Conservation (phyloP, 2,797 vertebrate genomes). For the Helicolenus hilgendorfi region DNA sequence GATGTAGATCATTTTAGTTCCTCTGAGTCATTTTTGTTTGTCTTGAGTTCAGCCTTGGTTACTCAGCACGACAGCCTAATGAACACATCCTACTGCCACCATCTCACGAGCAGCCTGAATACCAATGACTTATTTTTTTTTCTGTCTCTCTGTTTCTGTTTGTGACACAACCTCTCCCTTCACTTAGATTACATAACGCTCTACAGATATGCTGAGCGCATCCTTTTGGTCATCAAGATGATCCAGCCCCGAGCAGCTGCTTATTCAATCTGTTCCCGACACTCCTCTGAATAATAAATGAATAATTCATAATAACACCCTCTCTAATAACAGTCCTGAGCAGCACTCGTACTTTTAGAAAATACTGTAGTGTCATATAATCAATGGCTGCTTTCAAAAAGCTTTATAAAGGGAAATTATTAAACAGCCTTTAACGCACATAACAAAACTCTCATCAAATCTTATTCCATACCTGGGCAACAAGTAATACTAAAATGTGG, state of each 20-base stretch:
- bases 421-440: neutral
- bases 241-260: slow-evolving; percentile 9
- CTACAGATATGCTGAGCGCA: slow-evolving; percentile 19
- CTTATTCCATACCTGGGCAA: neutral
- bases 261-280: slow-evolving; percentile 1
- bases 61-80: neutral
- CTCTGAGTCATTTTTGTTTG: neutral
- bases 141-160: slow-evolving; percentile 9
- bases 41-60: slow-evolving; percentile 2
- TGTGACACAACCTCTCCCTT: neutral
- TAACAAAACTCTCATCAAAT: neutral
- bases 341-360: neutral
- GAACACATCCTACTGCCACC: slow-evolving; percentile 13
- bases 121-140: neutral
- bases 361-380: neutral
- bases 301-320: neutral
- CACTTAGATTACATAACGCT: slow-evolving; percentile 27
- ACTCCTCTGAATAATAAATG: neutral
- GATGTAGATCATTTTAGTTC: rapidly evolving
- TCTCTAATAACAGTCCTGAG: neutral
- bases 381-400: neutral
- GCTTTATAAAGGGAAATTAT: neutral
- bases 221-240: slow-evolving; percentile 13
- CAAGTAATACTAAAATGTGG: neutral
- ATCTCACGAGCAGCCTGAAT: slow-evolving; percentile 32